Conservation (phyloP, 1,140 invertebrate species). For the Drosophila kohkoa region DNA sequence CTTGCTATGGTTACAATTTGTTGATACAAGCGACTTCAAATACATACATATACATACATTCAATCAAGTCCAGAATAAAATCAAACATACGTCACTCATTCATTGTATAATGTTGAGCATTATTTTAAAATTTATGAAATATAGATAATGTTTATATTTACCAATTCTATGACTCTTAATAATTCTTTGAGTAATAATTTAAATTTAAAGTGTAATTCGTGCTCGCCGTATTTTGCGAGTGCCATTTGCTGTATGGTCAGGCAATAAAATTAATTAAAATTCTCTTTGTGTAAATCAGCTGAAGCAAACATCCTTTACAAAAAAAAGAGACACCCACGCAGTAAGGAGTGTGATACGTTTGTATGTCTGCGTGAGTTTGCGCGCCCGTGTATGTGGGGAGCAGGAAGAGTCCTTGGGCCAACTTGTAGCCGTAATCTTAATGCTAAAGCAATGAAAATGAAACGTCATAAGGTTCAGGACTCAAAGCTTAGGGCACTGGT, state of each 20-base stretch:
- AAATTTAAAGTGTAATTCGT: conserved; percentile 2
- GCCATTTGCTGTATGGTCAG: conserved; percentile 34
- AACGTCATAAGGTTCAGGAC: conserved; percentile 52
- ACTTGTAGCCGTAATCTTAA: conserved; percentile 52
- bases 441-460: conserved; percentile 53
- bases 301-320: conserved; percentile 82
- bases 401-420: conserved; percentile 52
- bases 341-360: background rate
- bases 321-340: conserved; percentile 25
- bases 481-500: conserved; percentile 32
- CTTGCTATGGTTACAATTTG: too few species aligned
- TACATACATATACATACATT: too few species aligned
- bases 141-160: background rate
- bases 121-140: background rate
- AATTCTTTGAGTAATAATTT: conserved; percentile 1
- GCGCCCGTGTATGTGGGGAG: background rate
- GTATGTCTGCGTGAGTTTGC: background rate
- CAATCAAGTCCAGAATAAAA: too few species aligned
- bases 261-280: conserved; percentile 83
- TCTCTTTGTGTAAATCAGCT: conserved; percentile 71
- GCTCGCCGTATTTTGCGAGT: background rate
- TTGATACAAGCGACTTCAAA: too few species aligned
- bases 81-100: too few species aligned
- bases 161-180: background rate
- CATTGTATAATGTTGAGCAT: too few species aligned